phyloP scores from a whole-genome alignment of 2,888 invertebrate species.

The Lobophora halterata region DNA sequence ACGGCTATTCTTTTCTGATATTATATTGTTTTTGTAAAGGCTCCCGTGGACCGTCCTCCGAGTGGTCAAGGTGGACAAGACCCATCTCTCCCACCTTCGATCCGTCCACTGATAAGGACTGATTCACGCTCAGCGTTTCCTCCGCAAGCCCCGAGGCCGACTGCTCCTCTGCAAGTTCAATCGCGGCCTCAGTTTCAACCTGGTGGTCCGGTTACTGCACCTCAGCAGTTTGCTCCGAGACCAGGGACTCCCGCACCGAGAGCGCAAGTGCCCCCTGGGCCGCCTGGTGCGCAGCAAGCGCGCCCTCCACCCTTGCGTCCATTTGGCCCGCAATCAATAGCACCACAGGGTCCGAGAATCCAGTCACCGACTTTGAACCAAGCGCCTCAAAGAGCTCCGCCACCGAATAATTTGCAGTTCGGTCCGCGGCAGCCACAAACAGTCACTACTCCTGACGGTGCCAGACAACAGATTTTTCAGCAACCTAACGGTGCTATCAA shows the following conservation, averaged over 20 bases:
- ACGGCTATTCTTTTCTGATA: neutral
- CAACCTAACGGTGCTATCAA: constrained; percentile 55
- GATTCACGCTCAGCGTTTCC: constrained; percentile 67
- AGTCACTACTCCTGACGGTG: constrained; percentile 61
- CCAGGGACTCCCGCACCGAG: constrained; percentile 53
- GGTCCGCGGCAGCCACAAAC: constrained; percentile 70
- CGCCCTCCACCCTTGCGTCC: constrained; percentile 59
- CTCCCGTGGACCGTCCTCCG: constrained; percentile 60
- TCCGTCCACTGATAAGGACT: constrained; percentile 60
- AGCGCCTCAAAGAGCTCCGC: constrained; percentile 63
- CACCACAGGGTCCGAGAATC: constrained; percentile 56
- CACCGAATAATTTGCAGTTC: constrained; percentile 72
- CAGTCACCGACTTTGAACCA: constrained; percentile 55
- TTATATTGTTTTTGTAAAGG: constrained; percentile 52
- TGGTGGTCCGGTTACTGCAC: constrained; percentile 63
- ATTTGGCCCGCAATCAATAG: constrained; percentile 61
- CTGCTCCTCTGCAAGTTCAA: constrained; percentile 48
- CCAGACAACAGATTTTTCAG: constrained; percentile 45
- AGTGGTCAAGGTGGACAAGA: constrained; percentile 53
- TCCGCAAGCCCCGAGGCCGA: constrained; percentile 54
- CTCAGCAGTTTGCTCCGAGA: constrained; percentile 59
- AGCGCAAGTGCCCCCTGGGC: constrained; percentile 49
- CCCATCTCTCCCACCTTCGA: constrained; percentile 47
- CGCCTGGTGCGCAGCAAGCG: constrained; percentile 53
- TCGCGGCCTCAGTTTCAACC: constrained; percentile 69